phyloP scores from a whole-genome alignment of 2,113 vertebrate species.

The Pelusios castaneus region DNA sequence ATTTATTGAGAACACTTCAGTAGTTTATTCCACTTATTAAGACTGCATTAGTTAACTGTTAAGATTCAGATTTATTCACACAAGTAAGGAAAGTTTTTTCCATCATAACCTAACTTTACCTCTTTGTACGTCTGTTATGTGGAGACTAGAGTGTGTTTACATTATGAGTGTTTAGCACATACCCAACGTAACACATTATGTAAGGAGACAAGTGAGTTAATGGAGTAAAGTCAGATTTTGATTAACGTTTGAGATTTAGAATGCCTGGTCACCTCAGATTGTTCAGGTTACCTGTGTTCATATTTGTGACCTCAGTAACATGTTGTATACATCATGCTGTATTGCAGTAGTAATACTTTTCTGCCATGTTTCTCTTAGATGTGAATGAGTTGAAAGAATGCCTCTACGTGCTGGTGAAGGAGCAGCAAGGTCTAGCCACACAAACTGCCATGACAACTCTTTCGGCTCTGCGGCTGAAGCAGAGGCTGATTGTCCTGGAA shows the following conservation, averaged over 20 bases:
- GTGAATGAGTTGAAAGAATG: slow-evolving; percentile 92
- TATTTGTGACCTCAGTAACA: not conserved
- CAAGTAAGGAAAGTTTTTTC: not conserved
- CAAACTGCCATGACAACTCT: slow-evolving; percentile 92
- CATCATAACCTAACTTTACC: not conserved
- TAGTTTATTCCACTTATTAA: not conserved
- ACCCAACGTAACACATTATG: not conserved
- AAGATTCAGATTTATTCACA: not conserved
- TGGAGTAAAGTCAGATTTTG: not conserved
- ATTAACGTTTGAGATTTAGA: not conserved
- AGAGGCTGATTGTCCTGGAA: slow-evolving; percentile 94
- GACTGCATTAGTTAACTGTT: not conserved
- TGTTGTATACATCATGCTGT: not conserved
- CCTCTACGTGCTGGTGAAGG: slow-evolving; percentile 91
- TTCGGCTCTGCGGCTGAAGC: slow-evolving; percentile 91
- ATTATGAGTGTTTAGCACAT: not conserved
- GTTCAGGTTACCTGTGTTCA: not conserved
- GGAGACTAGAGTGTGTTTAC: not conserved
- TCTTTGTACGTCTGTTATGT: not conserved
- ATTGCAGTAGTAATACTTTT: not conserved
- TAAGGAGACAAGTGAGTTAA: not conserved
- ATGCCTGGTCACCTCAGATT: not conserved
- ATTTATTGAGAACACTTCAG: not conserved
- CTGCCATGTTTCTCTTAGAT: slow-evolving; percentile 75
- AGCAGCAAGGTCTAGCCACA: slow-evolving; percentile 90